Evolutionary conservation across 2,888 invertebrate species (phyloP).

Genomic region (Chrysolina haemoptera): DNA sequence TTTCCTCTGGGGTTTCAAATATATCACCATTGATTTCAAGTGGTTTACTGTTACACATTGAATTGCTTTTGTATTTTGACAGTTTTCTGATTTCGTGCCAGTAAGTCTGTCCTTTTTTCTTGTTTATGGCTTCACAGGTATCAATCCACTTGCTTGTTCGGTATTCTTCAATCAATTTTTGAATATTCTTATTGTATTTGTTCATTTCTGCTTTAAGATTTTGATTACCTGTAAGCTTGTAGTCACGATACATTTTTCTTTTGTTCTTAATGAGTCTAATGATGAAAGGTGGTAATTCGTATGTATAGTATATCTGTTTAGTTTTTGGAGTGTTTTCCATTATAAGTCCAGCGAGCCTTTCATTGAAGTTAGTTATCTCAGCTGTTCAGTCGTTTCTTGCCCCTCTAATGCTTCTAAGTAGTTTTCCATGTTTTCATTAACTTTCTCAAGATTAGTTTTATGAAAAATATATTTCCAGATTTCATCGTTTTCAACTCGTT

Average conservation of each 20-base stretch:
- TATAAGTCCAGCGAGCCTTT: not conserved
- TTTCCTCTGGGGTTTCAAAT: not conserved
- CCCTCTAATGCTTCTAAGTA: not conserved
- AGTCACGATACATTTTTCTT: not conserved
- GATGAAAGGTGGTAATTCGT: not conserved
- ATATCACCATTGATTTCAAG: not conserved
- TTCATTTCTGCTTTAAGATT: no score
- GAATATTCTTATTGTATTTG: not conserved
- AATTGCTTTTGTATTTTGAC: not conserved
- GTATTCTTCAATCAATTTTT: not conserved
- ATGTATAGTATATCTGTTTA: not conserved
- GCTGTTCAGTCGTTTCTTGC: not conserved
- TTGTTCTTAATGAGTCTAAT: not conserved
- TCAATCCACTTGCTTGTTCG: slow-evolving; percentile 2
- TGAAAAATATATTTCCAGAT: not conserved
- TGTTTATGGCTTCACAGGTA: not conserved
- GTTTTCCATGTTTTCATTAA: not conserved
- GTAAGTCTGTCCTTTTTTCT: not conserved
- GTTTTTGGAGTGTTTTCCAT: not conserved
- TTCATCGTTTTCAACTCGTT: not conserved
- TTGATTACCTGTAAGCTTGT: not conserved
- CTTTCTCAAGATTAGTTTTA: not conserved
- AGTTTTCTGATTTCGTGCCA: no score
- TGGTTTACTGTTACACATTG: not conserved
- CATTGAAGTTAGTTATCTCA: not conserved